These are phyloP conservation scores for Ceyx melanurus DNA, from an alignment of 2,113 vertebrate genomes.

Conservation along the genomic window DNA sequence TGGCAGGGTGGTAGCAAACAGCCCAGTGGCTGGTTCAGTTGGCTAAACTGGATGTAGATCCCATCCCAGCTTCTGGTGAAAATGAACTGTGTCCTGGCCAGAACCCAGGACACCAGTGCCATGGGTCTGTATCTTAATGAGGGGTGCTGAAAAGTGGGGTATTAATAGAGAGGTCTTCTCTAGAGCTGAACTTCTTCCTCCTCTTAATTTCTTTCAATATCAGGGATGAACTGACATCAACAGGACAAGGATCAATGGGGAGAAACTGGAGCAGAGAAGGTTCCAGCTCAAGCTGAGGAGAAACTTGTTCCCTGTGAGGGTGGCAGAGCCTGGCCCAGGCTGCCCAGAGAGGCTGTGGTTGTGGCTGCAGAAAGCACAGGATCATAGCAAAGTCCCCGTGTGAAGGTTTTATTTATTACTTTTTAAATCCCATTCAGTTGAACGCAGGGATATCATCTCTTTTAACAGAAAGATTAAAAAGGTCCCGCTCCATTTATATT, in stretches of 20 bases:
- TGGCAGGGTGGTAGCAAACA: too few relatives aligned
- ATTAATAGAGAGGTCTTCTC: neutral
- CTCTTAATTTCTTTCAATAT: neutral
- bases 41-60: too few relatives aligned
- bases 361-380: neutral
- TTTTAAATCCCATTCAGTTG: neutral
- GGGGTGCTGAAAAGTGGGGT: neutral
- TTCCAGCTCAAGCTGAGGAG: too few relatives aligned
- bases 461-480: slow-evolving; percentile 39
- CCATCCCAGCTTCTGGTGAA: too few relatives aligned
- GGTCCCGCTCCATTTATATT: slow-evolving; percentile 10
- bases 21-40: too few relatives aligned
- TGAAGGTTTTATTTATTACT: neutral
- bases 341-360: too few relatives aligned
- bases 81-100: too few relatives aligned
- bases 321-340: too few relatives aligned
- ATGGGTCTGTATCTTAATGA: neutral
- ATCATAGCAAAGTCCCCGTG: neutral
- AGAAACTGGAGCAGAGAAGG: too few relatives aligned
- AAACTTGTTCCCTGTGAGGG: too few relatives aligned
- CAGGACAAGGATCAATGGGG: too few relatives aligned
- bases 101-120: neutral
- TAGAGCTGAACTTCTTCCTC: neutral
- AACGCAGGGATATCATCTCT: neutral
- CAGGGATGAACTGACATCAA: neutral